Evolutionary conservation across 2,797 vertebrate genomes (phyloP).

Genomic region (Ptychadena robeensis): DNA sequence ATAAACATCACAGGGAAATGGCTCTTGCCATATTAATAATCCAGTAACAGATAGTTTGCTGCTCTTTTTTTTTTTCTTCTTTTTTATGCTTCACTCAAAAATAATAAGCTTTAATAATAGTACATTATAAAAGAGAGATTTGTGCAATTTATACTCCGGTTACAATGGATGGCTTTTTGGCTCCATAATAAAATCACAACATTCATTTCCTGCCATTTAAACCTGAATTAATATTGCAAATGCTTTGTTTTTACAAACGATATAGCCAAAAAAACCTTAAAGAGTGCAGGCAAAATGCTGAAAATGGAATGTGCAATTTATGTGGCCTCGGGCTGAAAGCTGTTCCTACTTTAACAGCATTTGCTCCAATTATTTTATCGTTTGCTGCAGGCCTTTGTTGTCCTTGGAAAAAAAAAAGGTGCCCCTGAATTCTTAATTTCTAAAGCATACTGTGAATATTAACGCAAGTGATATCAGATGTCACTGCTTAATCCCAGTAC

Average conservation of each 20-base stretch:
- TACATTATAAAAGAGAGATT: background rate
- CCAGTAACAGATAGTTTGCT: background rate
- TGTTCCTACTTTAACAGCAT: conserved; percentile 61
- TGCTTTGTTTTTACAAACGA: conserved; percentile 37
- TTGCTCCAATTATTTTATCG: conserved; percentile 64
- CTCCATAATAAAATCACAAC: conserved; percentile 41
- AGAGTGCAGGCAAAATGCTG: conserved; percentile 22
- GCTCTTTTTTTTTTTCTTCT: background rate
- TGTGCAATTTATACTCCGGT: background rate
- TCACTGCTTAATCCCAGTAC: conserved; percentile 38
- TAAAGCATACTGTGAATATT: conserved; percentile 54
- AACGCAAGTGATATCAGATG: conserved; percentile 47
- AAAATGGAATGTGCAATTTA: conserved; percentile 45
- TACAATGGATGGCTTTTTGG: conserved; percentile 37
- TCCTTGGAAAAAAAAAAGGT: conserved; percentile 60
- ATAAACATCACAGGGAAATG: conserved; percentile 45
- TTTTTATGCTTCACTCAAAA: conserved; percentile 30
- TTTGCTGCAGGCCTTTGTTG: conserved; percentile 53
- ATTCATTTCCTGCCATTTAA: conserved; percentile 43
- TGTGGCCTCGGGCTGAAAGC: conserved; percentile 59
- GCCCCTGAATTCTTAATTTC: conserved; percentile 59
- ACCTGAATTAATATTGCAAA: conserved; percentile 34
- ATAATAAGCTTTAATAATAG: conserved; percentile 11
- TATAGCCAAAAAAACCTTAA: conserved; percentile 48
- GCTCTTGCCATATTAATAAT: background rate